Evolutionary conservation across 2,797 vertebrate species (phyloP), one percentile per base, ranked within the genome.

Genomic region (Lepus townsendii): DNA sequence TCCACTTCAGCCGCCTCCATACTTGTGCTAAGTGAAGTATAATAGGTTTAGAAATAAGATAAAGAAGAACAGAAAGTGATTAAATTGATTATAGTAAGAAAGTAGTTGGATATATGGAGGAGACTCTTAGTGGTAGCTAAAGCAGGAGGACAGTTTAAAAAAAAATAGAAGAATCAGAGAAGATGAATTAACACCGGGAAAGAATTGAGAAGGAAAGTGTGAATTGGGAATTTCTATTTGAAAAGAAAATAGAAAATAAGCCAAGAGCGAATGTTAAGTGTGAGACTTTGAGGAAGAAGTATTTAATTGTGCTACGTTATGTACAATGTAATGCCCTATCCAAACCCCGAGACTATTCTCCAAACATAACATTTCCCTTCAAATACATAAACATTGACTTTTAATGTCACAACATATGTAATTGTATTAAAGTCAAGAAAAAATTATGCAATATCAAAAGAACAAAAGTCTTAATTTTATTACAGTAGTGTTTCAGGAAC

Each of bases 311-410:
- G 6, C 12, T 27, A 14, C 5, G 19, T n/a, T 69, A 68, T 38
- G 3, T 20, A 16, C 16, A 75, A 85, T 68, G 57, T 26, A 88
- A n/a, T 52, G 19, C 3, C 30, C 24, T 71, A 20, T 14, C 47
- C 27, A 94, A 88, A n/a, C 2, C 6, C 30, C 71, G 20, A 20
- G 32, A 57, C 68, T 88, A 24, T 13, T 12, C 26, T 17, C 30
- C 19, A 97, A 94, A 63, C 68, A 30, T 1, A 91, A 7, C 3
- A 38, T 89, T 90, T 91, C 27, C 78, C 78, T 85, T 83, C 20
- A 54, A n/a, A 8, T 1, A 76, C 42, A 69, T 35, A 20, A 90
- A 50, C 19, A 80, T 38, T 71, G 3, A 27, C 63, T 30, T 76
- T 66, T n/a, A 42, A 63, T 80, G 20, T 1, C 73, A 71, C 10